Percentiles rank a stretch among this genome's conserved stretches.
Conservation (phyloP, 2,888 invertebrate genomes). For the Corbicula japonica region DNA sequence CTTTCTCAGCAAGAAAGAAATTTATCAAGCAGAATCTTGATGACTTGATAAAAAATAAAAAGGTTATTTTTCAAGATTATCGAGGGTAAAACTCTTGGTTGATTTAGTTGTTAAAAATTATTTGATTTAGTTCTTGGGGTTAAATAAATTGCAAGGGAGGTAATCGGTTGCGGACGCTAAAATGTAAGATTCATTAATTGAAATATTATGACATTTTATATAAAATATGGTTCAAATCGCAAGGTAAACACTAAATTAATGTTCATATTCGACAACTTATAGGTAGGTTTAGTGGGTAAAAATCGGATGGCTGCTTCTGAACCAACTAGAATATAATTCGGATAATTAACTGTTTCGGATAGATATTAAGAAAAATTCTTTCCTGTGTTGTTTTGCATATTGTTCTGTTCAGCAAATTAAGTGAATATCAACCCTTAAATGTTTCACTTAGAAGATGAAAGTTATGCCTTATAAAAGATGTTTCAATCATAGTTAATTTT, state of each 20-base stretch:
- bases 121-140: background rate
- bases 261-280: background rate
- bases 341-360: background rate
- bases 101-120: background rate
- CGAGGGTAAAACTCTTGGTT: background rate
- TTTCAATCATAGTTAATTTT: too few relatives aligned
- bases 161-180: slow-evolving; percentile 8
- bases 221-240: background rate
- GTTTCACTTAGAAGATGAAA: too few relatives aligned
- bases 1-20: background rate
- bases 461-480: too few relatives aligned
- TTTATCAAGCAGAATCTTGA: background rate
- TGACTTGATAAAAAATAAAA: background rate
- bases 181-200: too few relatives aligned
- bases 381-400: too few relatives aligned
- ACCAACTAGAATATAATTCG: background rate
- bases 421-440: too few relatives aligned
- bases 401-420: too few relatives aligned
- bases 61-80: background rate
- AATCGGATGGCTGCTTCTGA: background rate
- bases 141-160: background rate
- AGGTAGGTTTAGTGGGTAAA: background rate
- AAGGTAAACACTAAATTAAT: background rate
- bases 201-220: background rate
- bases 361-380: too few relatives aligned